Conservation (phyloP, 2,113 vertebrate genomes). For the Grantiella picta region DNA sequence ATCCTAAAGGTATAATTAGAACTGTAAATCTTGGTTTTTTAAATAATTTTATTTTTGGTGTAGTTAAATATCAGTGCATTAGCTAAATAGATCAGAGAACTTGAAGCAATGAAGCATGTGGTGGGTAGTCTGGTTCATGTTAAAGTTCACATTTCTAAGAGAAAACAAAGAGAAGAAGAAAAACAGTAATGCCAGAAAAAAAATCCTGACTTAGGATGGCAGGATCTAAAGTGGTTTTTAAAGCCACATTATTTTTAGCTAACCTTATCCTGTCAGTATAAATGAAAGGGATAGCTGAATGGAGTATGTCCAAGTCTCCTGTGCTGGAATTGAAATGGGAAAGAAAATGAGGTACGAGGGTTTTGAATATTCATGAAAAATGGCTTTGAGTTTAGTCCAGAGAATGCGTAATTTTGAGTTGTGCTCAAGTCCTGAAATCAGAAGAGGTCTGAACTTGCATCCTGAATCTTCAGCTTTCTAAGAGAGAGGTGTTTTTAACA, state of each 20-base stretch:
- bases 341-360: not conserved
- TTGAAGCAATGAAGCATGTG: not conserved
- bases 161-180: not conserved
- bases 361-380: conserved; percentile 35
- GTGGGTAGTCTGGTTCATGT: not conserved
- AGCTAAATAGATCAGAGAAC: not conserved
- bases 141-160: not conserved
- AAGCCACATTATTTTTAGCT: not conserved
- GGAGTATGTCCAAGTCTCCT: not conserved
- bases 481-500: not conserved
- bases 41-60: not conserved
- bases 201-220: not conserved
- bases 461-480: not conserved
- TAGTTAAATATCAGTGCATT: not conserved
- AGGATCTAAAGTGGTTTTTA: not conserved
- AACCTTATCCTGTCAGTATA: not conserved
- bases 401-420: not conserved
- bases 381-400: not conserved
- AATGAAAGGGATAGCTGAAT: not conserved
- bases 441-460: not conserved
- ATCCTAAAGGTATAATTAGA: not conserved
- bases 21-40: not conserved
- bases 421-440: not conserved
- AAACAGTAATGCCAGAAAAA: not conserved
- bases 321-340: not conserved